A percentile compares a stretch with the other conserved stretches of the same genome.
phyloP scores from a whole-genome alignment of 1,140 invertebrate species.

The Anagrus nilaparvatae region DNA sequence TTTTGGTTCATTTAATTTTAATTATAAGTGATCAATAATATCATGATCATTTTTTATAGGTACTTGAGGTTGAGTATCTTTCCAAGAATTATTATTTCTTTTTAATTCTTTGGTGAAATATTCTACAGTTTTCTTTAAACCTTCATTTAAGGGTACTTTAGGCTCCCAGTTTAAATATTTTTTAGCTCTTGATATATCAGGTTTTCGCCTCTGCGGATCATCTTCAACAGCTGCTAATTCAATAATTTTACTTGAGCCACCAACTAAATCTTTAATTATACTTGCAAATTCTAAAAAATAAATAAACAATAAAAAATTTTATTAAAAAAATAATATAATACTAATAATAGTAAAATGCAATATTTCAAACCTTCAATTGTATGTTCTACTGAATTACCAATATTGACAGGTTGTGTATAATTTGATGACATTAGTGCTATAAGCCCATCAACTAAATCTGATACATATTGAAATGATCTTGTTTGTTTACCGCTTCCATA shows the following conservation, averaged over 20 bases:
- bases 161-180: constrained; percentile 85
- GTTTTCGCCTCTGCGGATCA: constrained; percentile 88
- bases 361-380: constrained; percentile 71
- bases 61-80: constrained; percentile 25
- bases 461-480: constrained; percentile 96
- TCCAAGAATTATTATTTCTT: constrained; percentile 43
- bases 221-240: constrained; percentile 80
- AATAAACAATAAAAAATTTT: constrained; percentile 10
- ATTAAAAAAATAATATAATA: not conserved
- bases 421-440: constrained; percentile 90
- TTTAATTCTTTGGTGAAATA: constrained; percentile 85
- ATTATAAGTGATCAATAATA: constrained; percentile 39
- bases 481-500: constrained; percentile 96
- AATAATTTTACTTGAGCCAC: constrained; percentile 74
- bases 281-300: constrained; percentile 75
- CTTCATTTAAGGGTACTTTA: constrained; percentile 74
- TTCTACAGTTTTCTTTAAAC: constrained; percentile 78
- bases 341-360: too few species aligned
- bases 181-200: constrained; percentile 86
- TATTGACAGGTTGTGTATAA: constrained; percentile 86
- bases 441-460: constrained; percentile 92
- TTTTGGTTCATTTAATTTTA: not conserved
- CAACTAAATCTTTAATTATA: constrained; percentile 81
- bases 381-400: constrained; percentile 97
- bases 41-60: constrained; percentile 39